phyloP scores from a whole-genome alignment of 2,888 invertebrate genomes.

The Tetragnatha montana region DNA sequence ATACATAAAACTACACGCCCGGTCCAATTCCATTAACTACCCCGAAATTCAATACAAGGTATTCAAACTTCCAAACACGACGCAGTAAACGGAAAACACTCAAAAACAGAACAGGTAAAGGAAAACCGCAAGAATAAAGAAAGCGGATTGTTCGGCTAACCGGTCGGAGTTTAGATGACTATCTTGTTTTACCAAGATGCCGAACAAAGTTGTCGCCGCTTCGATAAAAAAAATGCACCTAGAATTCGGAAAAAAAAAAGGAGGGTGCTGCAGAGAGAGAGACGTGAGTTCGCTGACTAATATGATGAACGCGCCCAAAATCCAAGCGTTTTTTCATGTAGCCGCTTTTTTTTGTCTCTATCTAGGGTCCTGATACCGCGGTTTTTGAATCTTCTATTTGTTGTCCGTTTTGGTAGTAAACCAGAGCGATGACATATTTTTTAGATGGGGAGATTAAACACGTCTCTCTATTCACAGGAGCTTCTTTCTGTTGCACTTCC shows the following conservation, averaged over 20 bases:
- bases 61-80: constrained; percentile 1
- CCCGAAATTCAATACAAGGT: background rate
- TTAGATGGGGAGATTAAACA: constrained; percentile 55
- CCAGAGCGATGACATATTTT: constrained; percentile 49
- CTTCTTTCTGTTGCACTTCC: background rate
- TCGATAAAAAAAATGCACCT: constrained; percentile 5
- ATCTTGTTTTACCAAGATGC: constrained; percentile 54
- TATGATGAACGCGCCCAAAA: constrained; percentile 58
- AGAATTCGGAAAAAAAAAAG: constrained; percentile 17
- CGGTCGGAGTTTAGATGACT: constrained; percentile 50
- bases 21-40: too few relatives aligned
- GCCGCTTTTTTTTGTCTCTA: background rate
- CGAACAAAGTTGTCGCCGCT: constrained; percentile 69
- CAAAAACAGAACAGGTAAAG: constrained; percentile 14
- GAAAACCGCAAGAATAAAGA: constrained; percentile 27
- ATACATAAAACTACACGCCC: too few relatives aligned
- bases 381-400: constrained; percentile 11
- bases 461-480: background rate
- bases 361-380: constrained; percentile 3
- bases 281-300: constrained; percentile 67
- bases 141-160: constrained; percentile 51
- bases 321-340: constrained; percentile 21
- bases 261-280: constrained; percentile 51
- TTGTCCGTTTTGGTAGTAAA: constrained; percentile 40
- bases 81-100: constrained; percentile 29